Evolutionary conservation across 2,888 invertebrate species (phyloP).

Genomic region (Drosophila cracens): DNA sequence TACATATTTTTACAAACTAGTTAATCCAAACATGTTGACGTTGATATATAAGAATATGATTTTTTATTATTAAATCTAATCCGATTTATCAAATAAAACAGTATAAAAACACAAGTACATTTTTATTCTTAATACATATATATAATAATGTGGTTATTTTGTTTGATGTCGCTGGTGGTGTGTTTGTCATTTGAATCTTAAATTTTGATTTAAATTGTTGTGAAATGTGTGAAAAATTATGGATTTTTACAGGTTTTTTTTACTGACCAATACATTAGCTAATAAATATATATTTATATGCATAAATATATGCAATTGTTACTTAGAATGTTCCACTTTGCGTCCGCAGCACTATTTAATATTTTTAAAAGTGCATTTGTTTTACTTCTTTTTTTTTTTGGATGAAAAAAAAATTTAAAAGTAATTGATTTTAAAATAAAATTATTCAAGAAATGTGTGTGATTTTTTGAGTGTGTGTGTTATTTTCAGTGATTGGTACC

Average conservation of each 20-base stretch:
- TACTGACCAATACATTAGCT: conserved; percentile 48
- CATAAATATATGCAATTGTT: conserved; percentile 17
- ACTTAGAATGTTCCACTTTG: conserved; percentile 41
- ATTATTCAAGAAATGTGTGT: conserved; percentile 54
- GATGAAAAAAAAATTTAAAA: conserved; percentile 29
- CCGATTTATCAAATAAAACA: conserved; percentile 2
- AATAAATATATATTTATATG: conserved; percentile 53
- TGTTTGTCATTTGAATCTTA: conserved; percentile 16
- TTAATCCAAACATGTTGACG: background rate
- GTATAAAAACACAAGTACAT: background rate
- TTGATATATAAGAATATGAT: background rate
- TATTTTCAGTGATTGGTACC: conserved; percentile 2
- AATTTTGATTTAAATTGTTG: conserved; percentile 14
- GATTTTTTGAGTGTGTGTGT: conserved; percentile 16
- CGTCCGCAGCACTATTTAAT: background rate
- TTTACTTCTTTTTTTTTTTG: conserved; percentile 11
- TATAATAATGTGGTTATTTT: background rate
- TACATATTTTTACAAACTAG: background rate
- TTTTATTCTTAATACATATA: background rate
- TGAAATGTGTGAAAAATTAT: conserved; percentile 28
- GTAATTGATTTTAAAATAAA: conserved; percentile 48
- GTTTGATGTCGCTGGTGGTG: background rate
- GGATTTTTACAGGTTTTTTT: conserved; percentile 15
- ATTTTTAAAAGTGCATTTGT: conserved; percentile 16
- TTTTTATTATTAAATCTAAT: conserved; percentile 1